Conservation (phyloP, 2,797 vertebrate genomes). For the Gallirallus australis region DNA sequence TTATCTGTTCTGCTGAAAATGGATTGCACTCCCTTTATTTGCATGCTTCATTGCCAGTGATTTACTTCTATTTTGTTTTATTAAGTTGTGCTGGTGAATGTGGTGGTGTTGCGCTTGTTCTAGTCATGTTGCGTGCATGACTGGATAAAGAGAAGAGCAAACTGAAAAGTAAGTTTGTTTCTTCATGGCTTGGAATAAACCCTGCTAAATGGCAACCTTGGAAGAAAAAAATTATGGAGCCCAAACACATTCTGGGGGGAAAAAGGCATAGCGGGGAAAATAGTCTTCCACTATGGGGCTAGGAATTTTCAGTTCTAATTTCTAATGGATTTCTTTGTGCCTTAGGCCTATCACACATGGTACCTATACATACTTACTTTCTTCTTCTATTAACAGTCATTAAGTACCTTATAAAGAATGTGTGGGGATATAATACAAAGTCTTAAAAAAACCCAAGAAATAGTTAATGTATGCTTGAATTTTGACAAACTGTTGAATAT, state of each 20-base stretch:
- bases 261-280: background rate
- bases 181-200: slow-evolving; percentile 46
- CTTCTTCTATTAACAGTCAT: background rate
- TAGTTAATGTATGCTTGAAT: background rate
- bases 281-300: background rate
- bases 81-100: slow-evolving; percentile 60
- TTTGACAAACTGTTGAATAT: background rate
- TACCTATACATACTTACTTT: background rate
- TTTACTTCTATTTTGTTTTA: slow-evolving; percentile 39
- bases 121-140: slow-evolving; percentile 40
- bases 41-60: slow-evolving; percentile 70
- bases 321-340: background rate
- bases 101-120: slow-evolving; percentile 42
- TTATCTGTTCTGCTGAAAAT: slow-evolving; percentile 50
- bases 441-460: background rate
- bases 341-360: background rate
- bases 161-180: slow-evolving; percentile 69
- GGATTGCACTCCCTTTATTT: slow-evolving; percentile 42
- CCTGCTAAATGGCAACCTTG: slow-evolving; percentile 74
- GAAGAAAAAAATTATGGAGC: slow-evolving; percentile 53
- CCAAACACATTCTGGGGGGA: background rate
- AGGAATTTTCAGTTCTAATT: background rate
- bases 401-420: background rate
- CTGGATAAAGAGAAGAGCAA: slow-evolving; percentile 65
- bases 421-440: background rate